A percentile compares a stretch with the other conserved stretches of the same genome.
Conservation (phyloP, 2,113 vertebrate genomes). For the Condylura cristata region DNA sequence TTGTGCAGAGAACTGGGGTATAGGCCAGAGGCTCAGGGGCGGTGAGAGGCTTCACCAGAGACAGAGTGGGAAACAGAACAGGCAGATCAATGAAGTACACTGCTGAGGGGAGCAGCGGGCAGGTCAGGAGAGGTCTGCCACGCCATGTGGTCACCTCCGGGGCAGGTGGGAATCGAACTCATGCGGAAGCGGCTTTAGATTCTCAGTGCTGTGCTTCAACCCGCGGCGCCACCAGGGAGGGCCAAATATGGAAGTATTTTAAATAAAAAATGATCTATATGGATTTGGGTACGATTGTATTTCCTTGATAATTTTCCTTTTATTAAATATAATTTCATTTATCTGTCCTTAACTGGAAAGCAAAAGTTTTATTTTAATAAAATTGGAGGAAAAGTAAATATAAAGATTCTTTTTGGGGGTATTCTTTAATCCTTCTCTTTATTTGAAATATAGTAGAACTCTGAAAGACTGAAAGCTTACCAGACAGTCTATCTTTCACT, state of each 20-base stretch:
- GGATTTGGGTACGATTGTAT: neutral
- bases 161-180: too few relatives aligned
- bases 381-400: neutral
- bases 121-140: too few relatives aligned
- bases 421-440: neutral
- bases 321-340: constrained; percentile 7
- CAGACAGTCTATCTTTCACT: constrained; percentile 8
- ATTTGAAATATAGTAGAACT: neutral
- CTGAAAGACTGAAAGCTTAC: neutral
- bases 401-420: neutral
- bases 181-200: too few relatives aligned
- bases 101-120: too few relatives aligned
- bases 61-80: too few relatives aligned
- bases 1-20: too few relatives aligned
- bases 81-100: too few relatives aligned
- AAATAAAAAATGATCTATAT: constrained; percentile 20
- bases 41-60: too few relatives aligned
- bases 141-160: too few relatives aligned
- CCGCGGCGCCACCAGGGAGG: too few relatives aligned
- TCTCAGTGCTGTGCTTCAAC: too few relatives aligned
- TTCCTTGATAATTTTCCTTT: constrained; percentile 23
- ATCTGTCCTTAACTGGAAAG: neutral
- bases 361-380: neutral
- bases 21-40: too few relatives aligned
- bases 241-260: neutral